Evolutionary conservation across 64 coral and sea anemone genomes (phyloP).

Genomic region (Actinia tenebrosa): DNA sequence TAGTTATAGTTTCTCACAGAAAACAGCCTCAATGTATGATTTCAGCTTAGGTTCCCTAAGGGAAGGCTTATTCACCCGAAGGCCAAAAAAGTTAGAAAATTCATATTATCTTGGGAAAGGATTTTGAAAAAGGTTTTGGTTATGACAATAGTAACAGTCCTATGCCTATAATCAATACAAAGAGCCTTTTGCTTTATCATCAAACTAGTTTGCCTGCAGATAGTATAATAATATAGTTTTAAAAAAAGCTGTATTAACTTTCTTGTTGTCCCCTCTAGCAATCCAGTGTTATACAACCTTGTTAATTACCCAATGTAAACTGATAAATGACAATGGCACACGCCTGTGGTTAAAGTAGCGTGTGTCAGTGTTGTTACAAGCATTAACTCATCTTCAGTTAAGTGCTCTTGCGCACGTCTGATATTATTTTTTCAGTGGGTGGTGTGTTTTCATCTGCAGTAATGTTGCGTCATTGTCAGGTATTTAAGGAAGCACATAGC

Average conservation of each 20-base stretch:
- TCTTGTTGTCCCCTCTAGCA: neutral
- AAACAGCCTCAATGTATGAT: too few relatives aligned
- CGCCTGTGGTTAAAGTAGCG: neutral
- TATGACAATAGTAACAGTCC: too few relatives aligned
- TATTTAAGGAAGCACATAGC: neutral
- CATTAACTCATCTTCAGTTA: slow-evolving; percentile 10
- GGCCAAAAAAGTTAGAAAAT: too few relatives aligned
- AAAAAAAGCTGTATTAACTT: neutral
- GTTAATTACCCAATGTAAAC: neutral
- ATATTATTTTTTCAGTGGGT: slow-evolving; percentile 5
- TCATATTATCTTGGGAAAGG: too few relatives aligned
- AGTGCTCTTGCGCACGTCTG: slow-evolving; percentile 12
- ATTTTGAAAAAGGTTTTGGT: too few relatives aligned
- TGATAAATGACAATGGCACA: neutral
- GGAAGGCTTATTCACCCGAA: too few relatives aligned
- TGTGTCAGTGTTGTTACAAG: slow-evolving; percentile 16
- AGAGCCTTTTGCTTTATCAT: too few relatives aligned
- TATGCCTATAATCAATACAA: too few relatives aligned
- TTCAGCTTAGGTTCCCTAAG: too few relatives aligned
- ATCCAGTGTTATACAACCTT: neutral
- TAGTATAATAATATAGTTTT: too few relatives aligned
- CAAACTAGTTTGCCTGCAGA: too few relatives aligned
- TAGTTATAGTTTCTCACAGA: too few relatives aligned
- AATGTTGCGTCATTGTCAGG: neutral
- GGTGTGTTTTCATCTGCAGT: neutral